Conservation (phyloP, 64 coral and sea anemone species). For the Exaiptasia diaphana region DNA sequence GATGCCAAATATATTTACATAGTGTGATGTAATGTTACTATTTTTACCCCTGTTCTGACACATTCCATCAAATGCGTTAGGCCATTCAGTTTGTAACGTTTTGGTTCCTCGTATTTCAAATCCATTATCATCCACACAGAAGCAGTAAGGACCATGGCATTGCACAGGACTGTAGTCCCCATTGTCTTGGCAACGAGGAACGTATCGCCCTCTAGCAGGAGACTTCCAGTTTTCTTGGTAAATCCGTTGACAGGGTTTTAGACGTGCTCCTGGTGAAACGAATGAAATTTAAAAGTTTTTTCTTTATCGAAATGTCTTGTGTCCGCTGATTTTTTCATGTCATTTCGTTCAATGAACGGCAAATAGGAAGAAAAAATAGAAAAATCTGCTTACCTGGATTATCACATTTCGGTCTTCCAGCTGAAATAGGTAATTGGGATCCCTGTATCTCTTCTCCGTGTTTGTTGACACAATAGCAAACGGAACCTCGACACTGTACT, state of each 20-base stretch:
- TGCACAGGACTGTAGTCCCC: slow-evolving; percentile 40
- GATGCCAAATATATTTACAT: too few species aligned
- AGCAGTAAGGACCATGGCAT: slow-evolving; percentile 60
- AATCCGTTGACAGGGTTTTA: slow-evolving; percentile 42
- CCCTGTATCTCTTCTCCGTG: slow-evolving; percentile 51
- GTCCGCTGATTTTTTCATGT: too few species aligned
- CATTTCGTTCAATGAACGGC: too few species aligned
- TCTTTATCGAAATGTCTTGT: too few species aligned
- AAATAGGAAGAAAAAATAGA: too few species aligned
- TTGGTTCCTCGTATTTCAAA: slow-evolving; percentile 18
- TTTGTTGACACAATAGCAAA: slow-evolving; percentile 75
- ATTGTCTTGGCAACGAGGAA: slow-evolving; percentile 45
- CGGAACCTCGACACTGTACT: slow-evolving; percentile 65
- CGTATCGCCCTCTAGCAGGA: slow-evolving; percentile 36
- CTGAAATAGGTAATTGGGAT: slow-evolving; percentile 34
- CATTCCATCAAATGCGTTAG: background rate
- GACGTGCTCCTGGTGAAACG: slow-evolving; percentile 28
- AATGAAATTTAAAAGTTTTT: too few species aligned
- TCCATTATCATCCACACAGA: slow-evolving; percentile 48
- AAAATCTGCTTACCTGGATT: slow-evolving; percentile 40
- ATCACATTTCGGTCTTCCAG: slow-evolving; percentile 34
- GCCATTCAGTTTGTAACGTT: background rate
- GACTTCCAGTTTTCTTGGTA: slow-evolving; percentile 60
- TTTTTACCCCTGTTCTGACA: slow-evolving; percentile 36
- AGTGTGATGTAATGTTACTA: too few species aligned